Conservation (phyloP, 2,888 invertebrate species). For the Mythimna impura region DNA sequence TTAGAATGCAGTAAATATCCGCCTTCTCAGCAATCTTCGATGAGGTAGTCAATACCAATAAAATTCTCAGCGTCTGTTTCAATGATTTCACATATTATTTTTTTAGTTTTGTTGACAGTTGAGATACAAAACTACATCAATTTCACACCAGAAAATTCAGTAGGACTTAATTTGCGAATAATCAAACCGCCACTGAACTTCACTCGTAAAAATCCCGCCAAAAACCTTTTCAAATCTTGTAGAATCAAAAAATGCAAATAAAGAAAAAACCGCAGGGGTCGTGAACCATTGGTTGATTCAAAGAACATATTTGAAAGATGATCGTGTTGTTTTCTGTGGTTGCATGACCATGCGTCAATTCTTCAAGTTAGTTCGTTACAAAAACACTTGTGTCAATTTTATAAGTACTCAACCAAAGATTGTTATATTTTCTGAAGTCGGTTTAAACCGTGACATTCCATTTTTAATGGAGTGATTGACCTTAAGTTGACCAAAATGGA, state of each 20-base stretch:
- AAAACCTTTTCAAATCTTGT: constrained; percentile 46
- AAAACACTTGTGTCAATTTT: constrained; percentile 16
- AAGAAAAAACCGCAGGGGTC: constrained; percentile 65
- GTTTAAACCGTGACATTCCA: constrained; percentile 42
- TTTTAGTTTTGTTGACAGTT: too few relatives aligned
- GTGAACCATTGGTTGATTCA: constrained; percentile 34
- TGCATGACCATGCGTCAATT: constrained; percentile 34
- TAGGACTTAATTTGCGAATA: too few relatives aligned
- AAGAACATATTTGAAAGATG: constrained; percentile 56
- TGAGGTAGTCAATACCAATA: too few relatives aligned
- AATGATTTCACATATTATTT: too few relatives aligned
- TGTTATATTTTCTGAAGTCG: constrained; percentile 8
- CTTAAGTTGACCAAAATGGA: constrained; percentile 38
- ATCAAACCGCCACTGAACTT: too few relatives aligned
- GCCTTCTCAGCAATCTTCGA: too few relatives aligned
- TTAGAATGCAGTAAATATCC: too few relatives aligned
- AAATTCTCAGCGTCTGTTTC: too few relatives aligned
- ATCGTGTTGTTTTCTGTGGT: constrained; percentile 24
- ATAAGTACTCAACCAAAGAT: constrained; percentile 1
- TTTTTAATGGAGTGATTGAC: constrained; percentile 40
- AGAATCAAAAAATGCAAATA: constrained; percentile 62
- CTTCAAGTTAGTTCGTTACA: constrained; percentile 9
- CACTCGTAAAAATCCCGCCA: too few relatives aligned
- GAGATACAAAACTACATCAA: too few relatives aligned
- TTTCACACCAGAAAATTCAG: too few relatives aligned